phyloP scores from a whole-genome alignment of 2,888 invertebrate species.

The Andrena trimmerana region DNA sequence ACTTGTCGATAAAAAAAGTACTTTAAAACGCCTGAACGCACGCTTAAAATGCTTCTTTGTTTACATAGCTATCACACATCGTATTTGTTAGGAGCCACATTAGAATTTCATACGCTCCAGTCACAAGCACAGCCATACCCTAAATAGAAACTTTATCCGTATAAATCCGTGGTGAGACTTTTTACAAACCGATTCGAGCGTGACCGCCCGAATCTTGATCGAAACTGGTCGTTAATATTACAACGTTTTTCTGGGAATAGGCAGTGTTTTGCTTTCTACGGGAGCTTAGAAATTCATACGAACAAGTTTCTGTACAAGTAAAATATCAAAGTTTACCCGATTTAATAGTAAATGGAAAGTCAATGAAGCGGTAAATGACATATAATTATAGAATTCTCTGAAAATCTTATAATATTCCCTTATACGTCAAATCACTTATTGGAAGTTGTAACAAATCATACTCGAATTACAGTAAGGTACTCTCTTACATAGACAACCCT shows the following conservation, averaged over 20 bases:
- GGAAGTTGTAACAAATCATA: conserved; percentile 50
- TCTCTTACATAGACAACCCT: conserved; percentile 44
- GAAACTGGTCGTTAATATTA: conserved; percentile 59
- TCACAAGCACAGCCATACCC: conserved; percentile 41
- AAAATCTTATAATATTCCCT: conserved; percentile 30
- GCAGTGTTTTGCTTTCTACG: conserved; percentile 67
- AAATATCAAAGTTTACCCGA: conserved; percentile 53
- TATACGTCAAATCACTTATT: conserved; percentile 26
- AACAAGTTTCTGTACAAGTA: conserved; percentile 61
- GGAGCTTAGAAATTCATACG: conserved; percentile 62
- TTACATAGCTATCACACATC: conserved; percentile 41
- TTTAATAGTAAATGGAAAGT: conserved; percentile 47
- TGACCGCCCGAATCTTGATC: conserved; percentile 36
- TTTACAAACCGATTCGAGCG: conserved; percentile 47
- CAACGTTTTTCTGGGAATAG: conserved; percentile 60
- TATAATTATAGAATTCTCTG: conserved; percentile 30
- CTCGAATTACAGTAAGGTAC: conserved; percentile 25
- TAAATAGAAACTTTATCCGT: conserved; percentile 51
- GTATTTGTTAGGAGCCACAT: conserved; percentile 46
- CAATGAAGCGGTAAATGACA: conserved; percentile 50
- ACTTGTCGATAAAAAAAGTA: conserved; percentile 23
- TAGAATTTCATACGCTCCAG: conserved; percentile 39
- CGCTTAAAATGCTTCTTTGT: conserved; percentile 41
- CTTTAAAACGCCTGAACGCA: conserved; percentile 26
- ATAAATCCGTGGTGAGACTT: conserved; percentile 46